Percentiles rank a stretch among this genome's conserved stretches.
Conservation (phyloP, 2,888 invertebrate species). For the Noctuana brunneofusca region DNA sequence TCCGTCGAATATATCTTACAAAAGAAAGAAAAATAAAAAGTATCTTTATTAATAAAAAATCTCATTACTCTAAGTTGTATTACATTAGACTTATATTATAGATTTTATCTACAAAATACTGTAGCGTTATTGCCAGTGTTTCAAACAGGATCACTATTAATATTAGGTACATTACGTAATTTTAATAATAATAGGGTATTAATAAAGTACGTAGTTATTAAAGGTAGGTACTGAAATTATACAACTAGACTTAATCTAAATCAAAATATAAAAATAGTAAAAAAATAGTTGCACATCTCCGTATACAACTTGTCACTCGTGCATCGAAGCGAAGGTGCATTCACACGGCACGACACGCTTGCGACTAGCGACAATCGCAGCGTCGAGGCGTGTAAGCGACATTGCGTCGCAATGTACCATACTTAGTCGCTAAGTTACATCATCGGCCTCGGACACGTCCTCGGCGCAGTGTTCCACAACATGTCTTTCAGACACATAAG, state of each 20-base stretch:
- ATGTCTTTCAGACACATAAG: constrained; percentile 29
- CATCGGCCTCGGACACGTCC: constrained; percentile 22
- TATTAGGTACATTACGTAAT: constrained; percentile 59
- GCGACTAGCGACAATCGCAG: background rate
- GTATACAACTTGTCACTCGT: constrained; percentile 72
- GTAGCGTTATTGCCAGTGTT: constrained; percentile 76
- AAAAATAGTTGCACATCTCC: constrained; percentile 80
- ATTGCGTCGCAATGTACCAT: constrained; percentile 20
- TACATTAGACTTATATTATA: constrained; percentile 80
- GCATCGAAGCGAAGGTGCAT: constrained; percentile 48
- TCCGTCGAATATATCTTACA: constrained; percentile 83
- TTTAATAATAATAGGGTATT: constrained; percentile 71
- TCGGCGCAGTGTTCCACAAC: constrained; percentile 35
- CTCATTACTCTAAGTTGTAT: constrained; percentile 79
- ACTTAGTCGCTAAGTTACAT: constrained; percentile 24
- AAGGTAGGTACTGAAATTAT: constrained; percentile 71
- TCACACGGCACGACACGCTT: constrained; percentile 12
- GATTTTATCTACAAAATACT: constrained; percentile 83
- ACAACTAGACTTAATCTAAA: constrained; percentile 81
- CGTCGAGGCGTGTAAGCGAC: constrained; percentile 4
- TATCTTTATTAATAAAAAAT: constrained; percentile 81
- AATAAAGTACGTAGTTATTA: constrained; percentile 68
- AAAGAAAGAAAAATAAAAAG: constrained; percentile 81
- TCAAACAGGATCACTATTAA: constrained; percentile 69
- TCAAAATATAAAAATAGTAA: constrained; percentile 83